phyloP scores from a whole-genome alignment of 2,113 vertebrate species.

The Tachycineta bicolor region DNA sequence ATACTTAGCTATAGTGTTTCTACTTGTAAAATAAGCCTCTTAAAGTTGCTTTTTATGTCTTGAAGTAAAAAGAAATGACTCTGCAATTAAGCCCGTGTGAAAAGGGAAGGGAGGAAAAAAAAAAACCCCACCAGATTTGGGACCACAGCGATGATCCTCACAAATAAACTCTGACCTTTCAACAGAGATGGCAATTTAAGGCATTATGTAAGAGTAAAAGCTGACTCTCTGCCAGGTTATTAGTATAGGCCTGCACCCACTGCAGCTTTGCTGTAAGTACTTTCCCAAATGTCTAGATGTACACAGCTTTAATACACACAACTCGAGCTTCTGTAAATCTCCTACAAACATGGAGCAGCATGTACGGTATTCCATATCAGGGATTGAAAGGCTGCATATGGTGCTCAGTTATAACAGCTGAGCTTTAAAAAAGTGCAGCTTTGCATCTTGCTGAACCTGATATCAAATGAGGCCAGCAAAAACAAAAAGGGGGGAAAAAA shows the following conservation, averaged over 20 bases:
- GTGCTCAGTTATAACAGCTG: conserved; percentile 76
- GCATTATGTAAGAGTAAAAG: conserved; percentile 61
- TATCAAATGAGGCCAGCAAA: conserved; percentile 56
- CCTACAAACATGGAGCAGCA: conserved; percentile 75
- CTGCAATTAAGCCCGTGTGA: conserved; percentile 11
- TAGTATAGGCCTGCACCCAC: conserved; percentile 57
- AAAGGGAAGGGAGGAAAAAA: not conserved
- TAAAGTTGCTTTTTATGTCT: conserved; percentile 16
- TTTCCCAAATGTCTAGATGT: conserved; percentile 70
- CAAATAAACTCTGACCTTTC: conserved; percentile 55
- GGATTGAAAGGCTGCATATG: conserved; percentile 79
- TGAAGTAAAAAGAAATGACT: not conserved
- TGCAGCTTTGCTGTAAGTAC: conserved; percentile 69
- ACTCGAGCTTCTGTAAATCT: conserved; percentile 76
- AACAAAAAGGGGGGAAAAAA: not conserved
- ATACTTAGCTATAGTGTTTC: conserved; percentile 54
- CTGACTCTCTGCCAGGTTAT: conserved; percentile 64
- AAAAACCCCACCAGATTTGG: not conserved
- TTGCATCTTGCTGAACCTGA: conserved; percentile 74
- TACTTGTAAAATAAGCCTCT: conserved; percentile 32
- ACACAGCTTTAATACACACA: conserved; percentile 75
- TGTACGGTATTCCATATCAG: conserved; percentile 71
- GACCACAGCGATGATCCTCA: conserved; percentile 1
- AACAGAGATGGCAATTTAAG: conserved; percentile 43
- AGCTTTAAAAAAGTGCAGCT: conserved; percentile 75